Evolutionary conservation across 2,888 invertebrate genomes (phyloP).

Genomic region (Heliconius ethilla): DNA sequence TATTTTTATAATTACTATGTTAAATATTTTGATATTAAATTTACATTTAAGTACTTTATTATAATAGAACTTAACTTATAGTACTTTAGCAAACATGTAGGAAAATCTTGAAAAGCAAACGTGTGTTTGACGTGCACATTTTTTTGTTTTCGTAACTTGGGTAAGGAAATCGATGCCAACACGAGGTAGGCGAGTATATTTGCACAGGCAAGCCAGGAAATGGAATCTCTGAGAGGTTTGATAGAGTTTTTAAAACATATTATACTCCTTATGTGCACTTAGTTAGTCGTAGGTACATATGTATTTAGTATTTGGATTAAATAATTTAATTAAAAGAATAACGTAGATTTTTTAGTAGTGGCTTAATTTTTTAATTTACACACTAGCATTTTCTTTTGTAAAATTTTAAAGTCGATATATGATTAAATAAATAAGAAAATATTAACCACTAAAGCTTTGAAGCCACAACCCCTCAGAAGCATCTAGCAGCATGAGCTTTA

Average conservation of each 20-base stretch:
- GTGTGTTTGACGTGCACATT: neutral
- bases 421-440: no score
- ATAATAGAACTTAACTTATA: neutral
- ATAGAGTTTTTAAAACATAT: neutral
- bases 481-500: no score
- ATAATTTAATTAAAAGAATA: neutral
- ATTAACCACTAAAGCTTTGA: no score
- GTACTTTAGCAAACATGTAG: neutral
- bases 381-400: no score
- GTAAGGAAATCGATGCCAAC: conserved; percentile 16
- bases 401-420: no score
- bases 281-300: neutral
- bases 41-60: neutral
- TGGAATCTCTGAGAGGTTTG: conserved; percentile 22
- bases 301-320: neutral
- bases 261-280: neutral
- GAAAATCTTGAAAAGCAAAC: neutral
- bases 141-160: neutral
- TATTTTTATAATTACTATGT: neutral
- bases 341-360: no score
- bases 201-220: conserved; percentile 29
- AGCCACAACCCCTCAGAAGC: no score
- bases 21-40: neutral
- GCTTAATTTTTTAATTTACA: no score
- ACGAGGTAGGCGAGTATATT: conserved; percentile 23